These are phyloP conservation scores for Nesogale talazaci DNA, from an alignment of 2,113 vertebrate genomes.

Conservation along the genomic window DNA sequence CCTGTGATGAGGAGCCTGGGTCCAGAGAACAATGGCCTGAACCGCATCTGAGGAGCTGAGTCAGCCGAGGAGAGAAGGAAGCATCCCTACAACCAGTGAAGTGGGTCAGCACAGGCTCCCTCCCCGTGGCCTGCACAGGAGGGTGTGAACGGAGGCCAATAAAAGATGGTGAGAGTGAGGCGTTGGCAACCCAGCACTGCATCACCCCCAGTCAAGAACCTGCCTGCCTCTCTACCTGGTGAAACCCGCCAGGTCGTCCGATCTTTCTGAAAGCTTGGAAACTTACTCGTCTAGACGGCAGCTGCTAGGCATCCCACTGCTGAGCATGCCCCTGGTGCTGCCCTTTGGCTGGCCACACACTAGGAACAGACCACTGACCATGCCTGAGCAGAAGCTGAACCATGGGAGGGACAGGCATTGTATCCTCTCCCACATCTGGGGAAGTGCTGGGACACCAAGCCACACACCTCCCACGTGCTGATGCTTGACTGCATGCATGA, in stretches of 20 bases:
- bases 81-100: not conserved
- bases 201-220: not conserved
- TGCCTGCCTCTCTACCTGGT: not conserved
- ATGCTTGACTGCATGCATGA: not conserved
- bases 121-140: not conserved
- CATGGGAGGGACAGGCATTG: fast-evolving
- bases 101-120: not conserved
- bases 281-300: no score
- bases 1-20: no score
- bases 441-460: fast-evolving
- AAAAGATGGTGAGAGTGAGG: not conserved
- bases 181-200: no score
- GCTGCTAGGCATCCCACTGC: not conserved
- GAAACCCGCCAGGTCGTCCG: fast-evolving
- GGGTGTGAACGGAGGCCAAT: not conserved
- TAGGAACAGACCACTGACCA: not conserved
- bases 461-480: not conserved
- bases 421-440: no score
- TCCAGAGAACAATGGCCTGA: not conserved
- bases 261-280: not conserved
- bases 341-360: not conserved
- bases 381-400: fast-evolving
- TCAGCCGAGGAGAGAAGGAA: not conserved
- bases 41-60: not conserved
- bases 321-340: fast-evolving